Evolutionary conservation across 2,797 vertebrate genomes (phyloP).

Genomic region (Loris lydekkerianus): DNA sequence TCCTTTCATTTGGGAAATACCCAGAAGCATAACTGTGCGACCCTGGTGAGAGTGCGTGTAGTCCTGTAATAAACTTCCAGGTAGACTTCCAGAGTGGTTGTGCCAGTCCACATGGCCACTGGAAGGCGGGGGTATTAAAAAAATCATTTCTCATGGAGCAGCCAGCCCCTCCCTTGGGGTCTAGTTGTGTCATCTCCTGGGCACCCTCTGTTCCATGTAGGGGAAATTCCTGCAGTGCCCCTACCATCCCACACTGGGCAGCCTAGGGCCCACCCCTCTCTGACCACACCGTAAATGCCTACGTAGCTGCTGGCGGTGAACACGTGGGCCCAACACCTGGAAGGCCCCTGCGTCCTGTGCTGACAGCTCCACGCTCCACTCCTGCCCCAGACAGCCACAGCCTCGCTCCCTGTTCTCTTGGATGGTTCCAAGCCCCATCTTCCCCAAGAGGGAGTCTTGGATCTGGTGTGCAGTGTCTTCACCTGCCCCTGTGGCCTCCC

Average conservation of each 20-base stretch:
- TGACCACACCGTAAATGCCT: rapidly evolving
- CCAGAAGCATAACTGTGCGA: background rate
- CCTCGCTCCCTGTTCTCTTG: rapidly evolving
- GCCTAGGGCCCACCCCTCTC: rapidly evolving
- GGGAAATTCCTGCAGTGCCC: too few relatives aligned
- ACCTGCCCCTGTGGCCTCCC: rapidly evolving
- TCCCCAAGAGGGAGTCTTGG: background rate
- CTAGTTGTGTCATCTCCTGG: background rate
- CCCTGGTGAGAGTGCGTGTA: background rate
- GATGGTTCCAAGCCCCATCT: background rate
- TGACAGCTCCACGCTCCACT: rapidly evolving
- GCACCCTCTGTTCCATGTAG: rapidly evolving
- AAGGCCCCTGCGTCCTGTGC: rapidly evolving
- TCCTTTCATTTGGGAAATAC: background rate
- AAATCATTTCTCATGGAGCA: too few relatives aligned
- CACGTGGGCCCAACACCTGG: rapidly evolving
- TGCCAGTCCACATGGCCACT: background rate
- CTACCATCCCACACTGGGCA: rapidly evolving
- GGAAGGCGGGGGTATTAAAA: background rate
- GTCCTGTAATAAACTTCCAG: background rate
- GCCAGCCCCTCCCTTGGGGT: background rate
- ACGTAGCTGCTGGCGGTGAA: rapidly evolving
- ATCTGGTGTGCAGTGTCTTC: rapidly evolving
- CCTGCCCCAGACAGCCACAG: rapidly evolving
- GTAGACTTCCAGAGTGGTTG: rapidly evolving